Evolutionary conservation across 2,797 vertebrate species (phyloP).

Genomic region (Zenarchopterus dispar): DNA sequence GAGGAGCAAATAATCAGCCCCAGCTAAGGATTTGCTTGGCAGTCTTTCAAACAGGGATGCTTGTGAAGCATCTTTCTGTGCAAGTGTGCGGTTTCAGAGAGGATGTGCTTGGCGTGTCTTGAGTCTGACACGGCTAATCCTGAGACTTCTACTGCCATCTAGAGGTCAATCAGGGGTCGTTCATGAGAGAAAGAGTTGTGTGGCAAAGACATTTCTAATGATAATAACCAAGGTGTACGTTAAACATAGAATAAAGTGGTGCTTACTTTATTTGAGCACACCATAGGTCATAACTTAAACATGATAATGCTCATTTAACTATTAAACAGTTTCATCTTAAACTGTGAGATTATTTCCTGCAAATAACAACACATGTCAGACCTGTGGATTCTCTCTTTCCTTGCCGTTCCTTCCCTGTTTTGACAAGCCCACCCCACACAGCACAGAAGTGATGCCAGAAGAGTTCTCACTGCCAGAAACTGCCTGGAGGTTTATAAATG

Average conservation of each 20-base stretch:
- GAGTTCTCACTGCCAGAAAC: constrained; percentile 46
- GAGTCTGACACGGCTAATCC: constrained; percentile 10
- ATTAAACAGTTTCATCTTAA: not conserved
- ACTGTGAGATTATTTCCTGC: no score
- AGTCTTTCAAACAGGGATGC: constrained; percentile 60
- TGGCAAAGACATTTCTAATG: constrained; percentile 1
- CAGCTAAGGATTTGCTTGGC: constrained; percentile 65
- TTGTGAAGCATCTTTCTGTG: constrained; percentile 57
- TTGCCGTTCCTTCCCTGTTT: constrained; percentile 26
- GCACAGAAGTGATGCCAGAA: constrained; percentile 47
- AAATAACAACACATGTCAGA: no score
- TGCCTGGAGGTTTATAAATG: constrained; percentile 64
- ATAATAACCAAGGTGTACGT: not conserved
- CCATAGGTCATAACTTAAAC: not conserved
- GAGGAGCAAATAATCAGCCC: constrained; percentile 68
- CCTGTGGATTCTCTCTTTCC: constrained; percentile 3
- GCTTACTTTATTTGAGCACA: not conserved
- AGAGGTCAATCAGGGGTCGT: constrained; percentile 31
- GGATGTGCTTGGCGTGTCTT: constrained; percentile 6
- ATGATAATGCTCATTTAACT: not conserved
- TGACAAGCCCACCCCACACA: constrained; percentile 15
- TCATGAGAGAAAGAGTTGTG: constrained; percentile 12
- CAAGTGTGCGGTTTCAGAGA: constrained; percentile 39
- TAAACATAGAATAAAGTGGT: not conserved
- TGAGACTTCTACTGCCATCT: constrained; percentile 76